Evolutionary conservation across 1,140 invertebrate species (phyloP).

Genomic region (Drosophila malerkotliana): DNA sequence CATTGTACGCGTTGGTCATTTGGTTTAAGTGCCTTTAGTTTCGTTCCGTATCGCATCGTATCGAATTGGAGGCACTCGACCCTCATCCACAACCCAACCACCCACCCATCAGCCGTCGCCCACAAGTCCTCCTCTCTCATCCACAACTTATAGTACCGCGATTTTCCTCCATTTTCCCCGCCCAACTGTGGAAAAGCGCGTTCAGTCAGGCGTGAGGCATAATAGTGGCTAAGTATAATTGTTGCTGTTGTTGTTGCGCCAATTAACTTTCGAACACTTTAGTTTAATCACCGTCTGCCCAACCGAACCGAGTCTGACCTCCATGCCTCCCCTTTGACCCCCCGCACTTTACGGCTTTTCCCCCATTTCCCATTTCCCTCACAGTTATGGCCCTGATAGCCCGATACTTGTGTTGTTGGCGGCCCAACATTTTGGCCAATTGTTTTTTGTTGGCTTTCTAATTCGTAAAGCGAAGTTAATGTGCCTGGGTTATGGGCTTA

Average conservation of each 20-base stretch:
- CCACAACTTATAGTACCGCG: background rate
- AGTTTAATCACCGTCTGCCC: conserved; percentile 72
- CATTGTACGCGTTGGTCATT: conserved; percentile 60
- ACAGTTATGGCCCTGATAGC: conserved; percentile 14
- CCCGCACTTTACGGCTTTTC: background rate
- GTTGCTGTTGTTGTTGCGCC: conserved; percentile 65
- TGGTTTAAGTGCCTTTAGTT: conserved; percentile 63
- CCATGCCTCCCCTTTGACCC: conserved; percentile 5
- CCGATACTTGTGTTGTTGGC: conserved; percentile 13
- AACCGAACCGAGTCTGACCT: conserved; percentile 47
- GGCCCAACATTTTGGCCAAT: conserved; percentile 35
- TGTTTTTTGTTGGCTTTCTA: conserved; percentile 49
- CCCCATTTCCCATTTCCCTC: conserved; percentile 16
- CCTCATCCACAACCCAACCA: conserved; percentile 11
- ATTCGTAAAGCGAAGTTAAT: conserved; percentile 64
- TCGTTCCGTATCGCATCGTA: conserved; percentile 53
- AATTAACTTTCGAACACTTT: conserved; percentile 82
- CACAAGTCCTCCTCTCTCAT: background rate
- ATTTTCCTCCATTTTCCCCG: background rate
- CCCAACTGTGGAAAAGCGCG: conserved; percentile 26
- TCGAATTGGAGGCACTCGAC: conserved; percentile 38
- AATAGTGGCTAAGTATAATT: conserved; percentile 65
- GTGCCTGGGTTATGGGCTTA: conserved; percentile 57
- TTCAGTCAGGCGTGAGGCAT: conserved; percentile 68
- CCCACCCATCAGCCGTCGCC: conserved; percentile 14